Base-by-base conservation (phyloP, 1,140 invertebrate genomes). In the Zaprionus gabonicus region DNA sequence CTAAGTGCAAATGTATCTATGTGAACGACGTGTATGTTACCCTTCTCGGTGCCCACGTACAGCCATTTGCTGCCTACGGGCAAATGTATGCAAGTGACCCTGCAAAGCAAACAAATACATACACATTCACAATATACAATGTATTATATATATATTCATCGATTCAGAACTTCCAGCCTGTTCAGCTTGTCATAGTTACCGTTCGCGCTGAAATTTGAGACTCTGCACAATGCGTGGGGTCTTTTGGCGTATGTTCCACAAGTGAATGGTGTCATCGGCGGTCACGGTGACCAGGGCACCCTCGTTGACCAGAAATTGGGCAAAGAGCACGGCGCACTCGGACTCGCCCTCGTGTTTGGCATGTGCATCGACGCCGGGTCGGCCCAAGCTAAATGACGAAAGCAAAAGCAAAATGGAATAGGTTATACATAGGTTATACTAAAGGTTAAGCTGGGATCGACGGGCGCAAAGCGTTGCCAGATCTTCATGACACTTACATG, bases 21-120 rank as follows among this genome's bases (percentile, higher is more conserved):
- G 94, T 99, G 98, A 81, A 99, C 97, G 68, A 99, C 95, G 93
- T 99, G 98, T 81, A 99, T 97, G 94, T 99, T 99, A 66, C 99
- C 99, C 76, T 97, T 95, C 92, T 99, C 99, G 34, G 99, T 99
- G 71, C 99, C 99, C 67, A 99, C 96, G 94, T 99, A 99, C 77
- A 99, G 94, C 99, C 99, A 99, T 95, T 99, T 99, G 88, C 97
- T 98, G 94, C 98, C 97, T 86, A 99, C 96, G 46, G 98, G 97
- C 83, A 99, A 95, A 93, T 98, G 96, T 85, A 99, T 96, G 93
- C 95, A 97, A 27, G 98, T 99, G 91, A 99, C 97, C 93, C 98
- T 99, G 95, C 17, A 93, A 91, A 63, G 9, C 49, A 20, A 2
- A 57, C 3, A 20, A 51, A 28, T 6, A 17, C 27, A 63, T 23